Conservation (phyloP, 2,888 invertebrate genomes). For the Camptogramma bilineatum region DNA sequence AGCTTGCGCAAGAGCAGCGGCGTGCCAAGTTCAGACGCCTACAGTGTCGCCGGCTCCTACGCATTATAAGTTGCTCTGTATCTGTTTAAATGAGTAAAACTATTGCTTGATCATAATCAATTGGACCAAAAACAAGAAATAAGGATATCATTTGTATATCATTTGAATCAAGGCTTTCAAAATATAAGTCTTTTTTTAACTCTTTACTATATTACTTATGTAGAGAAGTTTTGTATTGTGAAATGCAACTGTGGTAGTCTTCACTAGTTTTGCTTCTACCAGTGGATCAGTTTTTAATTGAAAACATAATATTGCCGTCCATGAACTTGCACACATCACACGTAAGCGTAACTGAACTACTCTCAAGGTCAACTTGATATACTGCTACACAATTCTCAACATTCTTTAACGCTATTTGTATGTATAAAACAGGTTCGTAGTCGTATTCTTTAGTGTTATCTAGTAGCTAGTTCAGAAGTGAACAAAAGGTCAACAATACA, state of each 20-base stretch:
- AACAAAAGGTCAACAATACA: slow-evolving; percentile 29
- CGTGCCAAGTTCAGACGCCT: slow-evolving; percentile 76
- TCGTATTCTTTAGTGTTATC: slow-evolving; percentile 14
- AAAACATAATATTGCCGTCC: slow-evolving; percentile 49
- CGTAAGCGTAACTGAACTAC: slow-evolving; percentile 47
- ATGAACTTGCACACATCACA: slow-evolving; percentile 47
- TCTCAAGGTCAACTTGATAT: slow-evolving; percentile 56
- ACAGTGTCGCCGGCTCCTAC: slow-evolving; percentile 69
- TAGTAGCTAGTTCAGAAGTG: slow-evolving; percentile 11
- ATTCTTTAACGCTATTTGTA: slow-evolving; percentile 24
- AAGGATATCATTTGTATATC: too few species aligned
- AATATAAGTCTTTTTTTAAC: too few species aligned
- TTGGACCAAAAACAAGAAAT: too few species aligned
- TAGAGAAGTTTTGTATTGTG: too few species aligned
- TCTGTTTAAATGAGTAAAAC: slow-evolving; percentile 46
- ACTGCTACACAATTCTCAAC: slow-evolving; percentile 42
- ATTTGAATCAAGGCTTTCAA: too few species aligned
- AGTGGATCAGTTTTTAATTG: slow-evolving; percentile 37
- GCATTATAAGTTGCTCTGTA: slow-evolving; percentile 50
- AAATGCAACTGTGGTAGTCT: slow-evolving; percentile 25
- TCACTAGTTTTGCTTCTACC: slow-evolving; percentile 43
- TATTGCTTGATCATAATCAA: slow-evolving; percentile 30
- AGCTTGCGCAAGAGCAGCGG: slow-evolving; percentile 64
- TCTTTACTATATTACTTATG: not conserved
- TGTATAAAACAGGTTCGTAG: slow-evolving; percentile 21